Base-by-base conservation (phyloP, 2,797 vertebrate genomes). In the Poliocrania exsul region DNA sequence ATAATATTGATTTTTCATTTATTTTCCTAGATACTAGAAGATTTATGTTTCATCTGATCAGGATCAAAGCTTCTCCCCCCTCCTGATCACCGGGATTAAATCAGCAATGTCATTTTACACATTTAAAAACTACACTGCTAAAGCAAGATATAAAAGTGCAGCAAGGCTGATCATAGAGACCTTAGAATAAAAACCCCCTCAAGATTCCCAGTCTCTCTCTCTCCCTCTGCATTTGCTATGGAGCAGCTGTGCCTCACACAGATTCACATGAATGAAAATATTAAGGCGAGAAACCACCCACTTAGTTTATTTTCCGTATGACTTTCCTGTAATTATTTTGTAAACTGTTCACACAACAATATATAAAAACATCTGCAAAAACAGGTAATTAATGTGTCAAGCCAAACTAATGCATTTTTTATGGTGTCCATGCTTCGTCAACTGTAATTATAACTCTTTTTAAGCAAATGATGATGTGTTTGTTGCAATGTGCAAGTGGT, bases 361-460 rank as follows among this genome's bases (percentile, higher is more conserved):
- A 98, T 98, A 97, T 98, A 97, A 98, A 99, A 99, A 99, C 99
- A 99, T 99, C 99, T 99, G 99, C 98, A 98, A 98, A 99, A 98
- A 98, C 98, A 99, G 98, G 99, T 99, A 99, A 99, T 99, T 99
- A 99, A 98, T 98, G 98, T 99, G 98, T 99, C 98, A 98, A 98
- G 98, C 98, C 98, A 98, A 98, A 98, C 98, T 98, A 99, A 99
- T 98, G 98, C 98, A 98, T 99, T 99, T 98, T 98, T 98, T 98
- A 98, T 98, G 98, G 98, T 98, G 98, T 97, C 98, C 98, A 98
- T 98, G 98, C 98, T 98, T 98, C 98, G 97, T 98, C 98, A 98
- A 98, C 98, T 98, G 98, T 98, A 99, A 99, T 99, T 99, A 98
- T 98, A 99, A 98, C 98, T 98, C 98, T 98, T 98, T 98, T 98